phyloP scores from a whole-genome alignment of 2,888 invertebrate species.

The Strigamia transsilvanica region DNA sequence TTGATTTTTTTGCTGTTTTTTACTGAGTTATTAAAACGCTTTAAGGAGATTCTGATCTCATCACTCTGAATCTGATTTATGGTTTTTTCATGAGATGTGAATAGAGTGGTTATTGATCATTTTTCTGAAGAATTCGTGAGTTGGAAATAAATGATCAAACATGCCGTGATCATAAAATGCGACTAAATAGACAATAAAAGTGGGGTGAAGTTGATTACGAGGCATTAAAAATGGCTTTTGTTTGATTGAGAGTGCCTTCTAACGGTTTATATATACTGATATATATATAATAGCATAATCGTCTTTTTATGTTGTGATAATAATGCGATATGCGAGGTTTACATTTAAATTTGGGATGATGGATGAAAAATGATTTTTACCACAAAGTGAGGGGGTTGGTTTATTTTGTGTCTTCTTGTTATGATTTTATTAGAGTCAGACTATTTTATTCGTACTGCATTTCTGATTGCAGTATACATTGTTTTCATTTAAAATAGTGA shows the following conservation, averaged over 20 bases:
- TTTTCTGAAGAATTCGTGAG: conserved; percentile 17
- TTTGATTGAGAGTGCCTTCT: neutral
- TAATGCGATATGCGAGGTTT: neutral
- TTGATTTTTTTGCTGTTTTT: neutral
- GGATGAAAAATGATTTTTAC: neutral
- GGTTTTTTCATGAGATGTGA: neutral
- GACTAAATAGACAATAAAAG: conserved; percentile 7
- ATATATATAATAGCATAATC: neutral
- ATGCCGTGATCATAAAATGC: conserved; percentile 1
- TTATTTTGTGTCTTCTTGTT: neutral
- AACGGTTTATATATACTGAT: neutral
- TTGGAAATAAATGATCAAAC: conserved; percentile 31
- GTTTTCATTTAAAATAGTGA: too few relatives aligned
- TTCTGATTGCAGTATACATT: too few relatives aligned
- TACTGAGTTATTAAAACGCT: too few relatives aligned
- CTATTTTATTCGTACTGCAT: too few relatives aligned
- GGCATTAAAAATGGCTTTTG: conserved; percentile 15
- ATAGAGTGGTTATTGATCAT: conserved; percentile 3
- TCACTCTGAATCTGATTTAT: neutral
- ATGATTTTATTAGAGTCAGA: too few relatives aligned
- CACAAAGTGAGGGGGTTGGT: too few relatives aligned
- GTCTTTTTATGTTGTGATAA: neutral
- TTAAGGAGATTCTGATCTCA: neutral
- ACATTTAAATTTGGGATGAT: neutral
- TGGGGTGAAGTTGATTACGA: conserved; percentile 22